A percentile compares a stretch with the other conserved stretches of the same genome.
These are phyloP conservation scores for Hydrophis major DNA, from an alignment of 2,797 vertebrate genomes.

Conservation along the genomic window DNA sequence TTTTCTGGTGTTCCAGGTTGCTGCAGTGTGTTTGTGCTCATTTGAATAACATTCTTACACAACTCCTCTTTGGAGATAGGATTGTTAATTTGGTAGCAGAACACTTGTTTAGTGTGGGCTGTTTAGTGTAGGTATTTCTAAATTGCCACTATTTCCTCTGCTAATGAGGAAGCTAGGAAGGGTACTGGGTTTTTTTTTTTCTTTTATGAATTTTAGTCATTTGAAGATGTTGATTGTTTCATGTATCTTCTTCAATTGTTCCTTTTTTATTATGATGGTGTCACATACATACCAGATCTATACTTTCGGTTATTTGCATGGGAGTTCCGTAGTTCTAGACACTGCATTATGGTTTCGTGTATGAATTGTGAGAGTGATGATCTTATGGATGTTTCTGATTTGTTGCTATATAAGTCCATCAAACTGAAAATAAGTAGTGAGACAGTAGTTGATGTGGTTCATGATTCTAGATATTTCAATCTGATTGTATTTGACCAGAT, in stretches of 20 bases:
- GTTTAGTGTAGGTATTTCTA: neutral
- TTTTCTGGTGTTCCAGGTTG: neutral
- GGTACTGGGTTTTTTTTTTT: neutral
- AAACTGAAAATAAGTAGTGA: neutral
- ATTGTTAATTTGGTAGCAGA: neutral
- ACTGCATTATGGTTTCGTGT: neutral
- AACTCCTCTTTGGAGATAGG: neutral
- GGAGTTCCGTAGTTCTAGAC: neutral
- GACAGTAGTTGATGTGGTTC: neutral
- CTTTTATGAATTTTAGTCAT: neutral
- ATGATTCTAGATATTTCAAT: neutral
- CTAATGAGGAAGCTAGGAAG: neutral
- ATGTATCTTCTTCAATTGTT: neutral
- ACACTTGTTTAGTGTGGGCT: neutral
- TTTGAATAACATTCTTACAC: neutral
- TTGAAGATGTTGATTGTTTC: neutral
- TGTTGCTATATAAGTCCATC: neutral
- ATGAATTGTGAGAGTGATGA: neutral
- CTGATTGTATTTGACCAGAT: neutral
- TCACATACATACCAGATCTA: neutral
- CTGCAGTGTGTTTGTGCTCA: neutral
- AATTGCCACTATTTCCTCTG: neutral
- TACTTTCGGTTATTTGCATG: neutral
- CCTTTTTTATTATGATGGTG: neutral
- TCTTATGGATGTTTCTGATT: neutral